Percentiles rank a stretch among this genome's conserved stretches.
These are phyloP conservation scores for Bilobella aurantiaca DNA, from an alignment of 1,140 invertebrate genomes.

Conservation along the genomic window DNA sequence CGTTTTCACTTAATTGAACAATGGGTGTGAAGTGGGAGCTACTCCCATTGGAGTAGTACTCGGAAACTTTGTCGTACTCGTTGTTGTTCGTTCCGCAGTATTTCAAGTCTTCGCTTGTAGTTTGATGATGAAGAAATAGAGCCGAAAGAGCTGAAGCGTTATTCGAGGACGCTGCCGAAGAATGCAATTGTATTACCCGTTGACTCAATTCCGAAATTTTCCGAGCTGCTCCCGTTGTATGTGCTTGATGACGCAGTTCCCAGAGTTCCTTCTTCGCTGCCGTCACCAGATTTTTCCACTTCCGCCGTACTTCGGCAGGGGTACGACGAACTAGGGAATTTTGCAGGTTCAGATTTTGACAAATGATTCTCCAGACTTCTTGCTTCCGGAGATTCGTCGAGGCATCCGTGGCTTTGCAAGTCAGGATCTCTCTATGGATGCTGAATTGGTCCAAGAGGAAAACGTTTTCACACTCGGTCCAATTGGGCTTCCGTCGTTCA, in stretches of 20 bases:
- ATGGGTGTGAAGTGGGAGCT: conserved; percentile 17
- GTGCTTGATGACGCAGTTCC: conserved; percentile 34
- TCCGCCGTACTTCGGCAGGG: conserved; percentile 34
- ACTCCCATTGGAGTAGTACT: conserved; percentile 3
- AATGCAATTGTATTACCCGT: conserved; percentile 32
- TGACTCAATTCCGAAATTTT: conserved; percentile 34
- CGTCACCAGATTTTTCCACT: conserved; percentile 35
- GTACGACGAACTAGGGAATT: conserved; percentile 32
- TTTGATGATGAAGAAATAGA: conserved; percentile 11
- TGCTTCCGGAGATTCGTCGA: conserved; percentile 33
- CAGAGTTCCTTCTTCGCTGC: conserved; percentile 35
- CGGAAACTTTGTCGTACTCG: neutral
- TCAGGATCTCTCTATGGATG: conserved; percentile 31
- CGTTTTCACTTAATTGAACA: conserved; percentile 23
- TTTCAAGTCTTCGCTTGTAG: neutral
- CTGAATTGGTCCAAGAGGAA: conserved; percentile 33
- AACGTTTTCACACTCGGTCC: conserved; percentile 34
- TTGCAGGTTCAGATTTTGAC: conserved; percentile 31
- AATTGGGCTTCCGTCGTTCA: conserved; percentile 32
- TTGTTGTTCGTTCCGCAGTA: neutral
- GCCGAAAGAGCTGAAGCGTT: neutral
- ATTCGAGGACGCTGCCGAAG: neutral
- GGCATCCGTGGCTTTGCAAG: conserved; percentile 34
- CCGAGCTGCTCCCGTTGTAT: conserved; percentile 23
- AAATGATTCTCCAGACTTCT: conserved; percentile 35